Percentiles rank a stretch among this genome's conserved stretches.
phyloP scores from a whole-genome alignment of 2,797 vertebrate genomes.

The Urocyon cinereoargenteus region DNA sequence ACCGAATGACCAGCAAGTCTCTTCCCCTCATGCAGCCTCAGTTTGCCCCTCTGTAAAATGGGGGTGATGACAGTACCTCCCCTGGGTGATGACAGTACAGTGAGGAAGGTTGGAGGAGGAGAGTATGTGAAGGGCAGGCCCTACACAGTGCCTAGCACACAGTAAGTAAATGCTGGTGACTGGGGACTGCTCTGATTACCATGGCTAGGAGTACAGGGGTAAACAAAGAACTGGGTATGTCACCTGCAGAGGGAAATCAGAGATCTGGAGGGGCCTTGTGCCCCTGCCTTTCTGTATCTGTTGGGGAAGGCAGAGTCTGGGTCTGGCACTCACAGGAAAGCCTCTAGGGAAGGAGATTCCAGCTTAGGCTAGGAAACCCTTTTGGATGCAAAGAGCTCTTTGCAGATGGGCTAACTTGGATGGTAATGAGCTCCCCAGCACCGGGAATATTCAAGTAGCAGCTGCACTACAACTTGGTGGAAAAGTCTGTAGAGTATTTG shows the following conservation, averaged over 20 bases:
- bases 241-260: not conserved
- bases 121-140: not conserved
- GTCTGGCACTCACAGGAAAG: not conserved
- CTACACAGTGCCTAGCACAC: rapidly evolving
- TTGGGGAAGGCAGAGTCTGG: not conserved
- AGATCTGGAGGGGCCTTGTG: not conserved
- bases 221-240: not conserved
- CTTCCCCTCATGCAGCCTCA: not conserved
- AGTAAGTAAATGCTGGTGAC: not conserved
- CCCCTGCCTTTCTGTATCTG: not conserved
- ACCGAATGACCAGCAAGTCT: not conserved
- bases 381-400: not conserved
- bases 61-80: not conserved
- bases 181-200: not conserved
- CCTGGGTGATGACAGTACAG: too few species aligned
- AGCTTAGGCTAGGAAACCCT: not conserved
- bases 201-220: not conserved
- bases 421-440: not conserved
- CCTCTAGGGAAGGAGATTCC: not conserved
- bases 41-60: not conserved
- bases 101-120: not conserved
- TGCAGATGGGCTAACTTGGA: not conserved
- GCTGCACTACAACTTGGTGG: not conserved
- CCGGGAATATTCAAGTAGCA: not conserved
- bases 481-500: not conserved